These are phyloP conservation scores for Myripristis murdjan DNA, from an alignment of 2,797 vertebrate species.

Conservation along the genomic window DNA sequence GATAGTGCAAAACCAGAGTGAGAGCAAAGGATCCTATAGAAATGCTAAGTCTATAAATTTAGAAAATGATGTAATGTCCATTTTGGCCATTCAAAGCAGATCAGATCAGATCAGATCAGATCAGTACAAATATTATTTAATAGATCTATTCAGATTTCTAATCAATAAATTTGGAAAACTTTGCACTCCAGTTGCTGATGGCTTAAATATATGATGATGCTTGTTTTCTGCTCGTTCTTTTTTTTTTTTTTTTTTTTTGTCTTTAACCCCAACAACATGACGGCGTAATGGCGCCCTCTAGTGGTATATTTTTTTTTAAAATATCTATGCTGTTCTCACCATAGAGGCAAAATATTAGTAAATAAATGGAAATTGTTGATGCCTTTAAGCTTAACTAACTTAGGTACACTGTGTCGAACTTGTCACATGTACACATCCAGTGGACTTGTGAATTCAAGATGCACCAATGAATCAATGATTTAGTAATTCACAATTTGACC, in stretches of 20 bases:
- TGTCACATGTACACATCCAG: neutral
- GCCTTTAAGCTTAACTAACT: neutral
- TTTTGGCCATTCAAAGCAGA: too few species aligned
- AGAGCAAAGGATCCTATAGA: too few species aligned
- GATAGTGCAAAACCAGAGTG: too few species aligned
- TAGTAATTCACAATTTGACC: neutral
- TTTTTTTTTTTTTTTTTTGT: neutral
- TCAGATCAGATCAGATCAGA: too few species aligned
- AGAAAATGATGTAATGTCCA: too few species aligned
- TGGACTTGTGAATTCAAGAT: neutral
- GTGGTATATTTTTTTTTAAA: slow-evolving; percentile 25
- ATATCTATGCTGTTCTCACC: neutral
- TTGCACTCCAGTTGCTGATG: neutral
- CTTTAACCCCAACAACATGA: neutral
- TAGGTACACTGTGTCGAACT: neutral
- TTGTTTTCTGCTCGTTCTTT: too few species aligned
- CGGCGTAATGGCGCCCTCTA: slow-evolving; percentile 57
- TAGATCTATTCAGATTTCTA: neutral
- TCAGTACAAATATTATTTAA: neutral
- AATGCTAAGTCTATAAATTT: too few species aligned
- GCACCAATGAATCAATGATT: neutral
- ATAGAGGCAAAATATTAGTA: neutral
- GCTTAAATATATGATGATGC: neutral
- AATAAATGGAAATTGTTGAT: neutral
- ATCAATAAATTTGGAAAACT: neutral